Conservation (phyloP, 2,888 invertebrate species). For the Pollenia griseotomentosa region DNA sequence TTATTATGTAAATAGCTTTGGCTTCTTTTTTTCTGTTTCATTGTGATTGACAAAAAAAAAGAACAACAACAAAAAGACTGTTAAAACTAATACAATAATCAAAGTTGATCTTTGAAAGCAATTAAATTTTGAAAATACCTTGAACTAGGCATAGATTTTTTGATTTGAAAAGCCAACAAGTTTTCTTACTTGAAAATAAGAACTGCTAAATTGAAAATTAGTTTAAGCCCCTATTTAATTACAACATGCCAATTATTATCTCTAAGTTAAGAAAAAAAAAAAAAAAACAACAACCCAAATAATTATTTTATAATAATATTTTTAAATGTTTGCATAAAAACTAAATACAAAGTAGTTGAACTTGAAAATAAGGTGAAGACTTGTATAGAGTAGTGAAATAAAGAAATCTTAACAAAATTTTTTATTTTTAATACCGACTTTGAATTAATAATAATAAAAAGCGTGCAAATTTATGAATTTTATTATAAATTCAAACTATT, state of each 20-base stretch:
- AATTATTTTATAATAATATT: conserved; percentile 23
- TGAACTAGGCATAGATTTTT: conserved; percentile 58
- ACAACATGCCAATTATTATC: conserved; percentile 23
- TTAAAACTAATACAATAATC: conserved; percentile 48
- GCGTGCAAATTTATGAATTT: conserved; percentile 1
- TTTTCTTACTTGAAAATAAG: conserved; percentile 2
- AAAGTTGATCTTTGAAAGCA: conserved; percentile 49
- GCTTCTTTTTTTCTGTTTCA: conserved; percentile 6
- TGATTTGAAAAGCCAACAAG: conserved; percentile 25
- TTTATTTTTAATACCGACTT: conserved; percentile 34
- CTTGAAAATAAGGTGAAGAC: conserved; percentile 64
- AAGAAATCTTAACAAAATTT: conserved; percentile 45
- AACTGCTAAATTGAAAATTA: conserved; percentile 35
- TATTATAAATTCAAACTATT: conserved; percentile 6
- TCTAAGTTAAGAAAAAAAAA: not conserved
- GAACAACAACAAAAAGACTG: not conserved
- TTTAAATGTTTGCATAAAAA: conserved; percentile 23
- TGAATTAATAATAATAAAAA: conserved; percentile 28
- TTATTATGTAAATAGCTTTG: conserved; percentile 42
- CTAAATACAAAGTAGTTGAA: conserved; percentile 61
- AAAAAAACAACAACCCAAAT: not conserved
- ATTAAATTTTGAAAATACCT: conserved; percentile 53
- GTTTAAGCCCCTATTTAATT: conserved; percentile 35
- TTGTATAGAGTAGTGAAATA: conserved; percentile 5
- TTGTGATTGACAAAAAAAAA: not conserved